Evolutionary conservation across 1,140 invertebrate genomes (phyloP).

Genomic region (Homalodisca vitripennis): DNA sequence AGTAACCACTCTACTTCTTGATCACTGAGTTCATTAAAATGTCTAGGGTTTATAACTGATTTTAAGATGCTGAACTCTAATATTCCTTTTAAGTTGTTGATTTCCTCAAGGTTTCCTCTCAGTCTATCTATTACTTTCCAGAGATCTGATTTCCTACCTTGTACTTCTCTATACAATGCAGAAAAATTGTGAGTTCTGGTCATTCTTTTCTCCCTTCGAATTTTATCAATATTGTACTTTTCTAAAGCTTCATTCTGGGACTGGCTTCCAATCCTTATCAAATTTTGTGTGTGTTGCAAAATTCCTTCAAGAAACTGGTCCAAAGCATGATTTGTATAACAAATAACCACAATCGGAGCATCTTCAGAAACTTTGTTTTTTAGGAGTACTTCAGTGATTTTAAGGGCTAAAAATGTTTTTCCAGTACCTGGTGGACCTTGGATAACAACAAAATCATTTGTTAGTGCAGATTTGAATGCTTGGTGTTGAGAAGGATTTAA

Average conservation of each 20-base stretch:
- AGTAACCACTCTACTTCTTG: not conserved
- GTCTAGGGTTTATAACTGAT: not conserved
- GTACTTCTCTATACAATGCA: not conserved
- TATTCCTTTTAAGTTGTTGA: not conserved
- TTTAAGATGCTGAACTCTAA: not conserved
- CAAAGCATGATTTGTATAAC: conserved; percentile 84
- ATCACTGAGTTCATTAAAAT: not conserved
- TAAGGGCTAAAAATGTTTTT: conserved; percentile 72
- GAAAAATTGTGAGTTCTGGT: not conserved
- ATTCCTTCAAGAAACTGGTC: conserved; percentile 86
- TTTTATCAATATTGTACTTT: conserved; percentile 46
- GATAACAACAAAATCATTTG: conserved; percentile 67
- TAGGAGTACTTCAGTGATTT: conserved; percentile 61
- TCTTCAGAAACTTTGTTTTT: conserved; percentile 48
- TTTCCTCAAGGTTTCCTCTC: not conserved
- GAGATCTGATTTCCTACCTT: not conserved
- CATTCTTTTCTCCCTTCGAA: conserved; percentile 45
- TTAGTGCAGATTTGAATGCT: conserved; percentile 59
- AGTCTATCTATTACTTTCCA: not conserved
- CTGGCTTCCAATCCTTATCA: conserved; percentile 73
- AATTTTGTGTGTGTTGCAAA: conserved; percentile 52
- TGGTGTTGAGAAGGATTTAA: conserved; percentile 59
- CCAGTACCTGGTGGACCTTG: conserved; percentile 81
- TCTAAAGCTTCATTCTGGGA: conserved; percentile 59
- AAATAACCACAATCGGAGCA: conserved; percentile 71